A percentile compares a stretch with the other conserved stretches of the same genome.
Evolutionary conservation across 2,888 invertebrate genomes (phyloP).

Genomic region (Oscheius myriophilus): DNA sequence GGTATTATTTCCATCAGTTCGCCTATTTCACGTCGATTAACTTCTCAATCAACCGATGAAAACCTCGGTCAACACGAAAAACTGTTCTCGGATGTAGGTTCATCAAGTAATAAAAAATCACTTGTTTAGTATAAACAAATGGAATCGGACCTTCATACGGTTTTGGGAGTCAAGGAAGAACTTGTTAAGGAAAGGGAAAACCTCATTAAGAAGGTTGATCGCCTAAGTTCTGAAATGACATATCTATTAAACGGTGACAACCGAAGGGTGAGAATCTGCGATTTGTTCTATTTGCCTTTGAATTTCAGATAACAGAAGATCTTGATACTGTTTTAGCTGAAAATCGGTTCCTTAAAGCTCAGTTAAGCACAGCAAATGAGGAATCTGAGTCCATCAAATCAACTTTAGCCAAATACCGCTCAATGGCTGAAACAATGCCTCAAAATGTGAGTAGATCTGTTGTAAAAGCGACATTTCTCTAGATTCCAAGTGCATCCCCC

Average conservation of each 20-base stretch:
- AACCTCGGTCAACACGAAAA: slow-evolving; percentile 26
- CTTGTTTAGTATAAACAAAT: slow-evolving; percentile 49
- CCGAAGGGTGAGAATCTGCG: slow-evolving; percentile 35
- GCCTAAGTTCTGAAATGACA: slow-evolving; percentile 49
- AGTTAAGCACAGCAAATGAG: slow-evolving; percentile 74
- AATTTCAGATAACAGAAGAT: slow-evolving; percentile 51
- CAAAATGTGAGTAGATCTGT: slow-evolving; percentile 15
- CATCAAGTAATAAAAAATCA: not conserved
- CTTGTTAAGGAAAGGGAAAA: slow-evolving; percentile 48
- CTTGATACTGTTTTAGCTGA: slow-evolving; percentile 57
- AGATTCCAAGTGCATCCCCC: slow-evolving; percentile 29
- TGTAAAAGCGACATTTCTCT: not conserved
- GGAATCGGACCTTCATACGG: slow-evolving; percentile 49
- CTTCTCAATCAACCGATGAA: slow-evolving; percentile 6
- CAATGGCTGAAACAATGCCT: slow-evolving; percentile 43
- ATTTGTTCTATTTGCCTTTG: too few species aligned
- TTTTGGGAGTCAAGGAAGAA: slow-evolving; percentile 57
- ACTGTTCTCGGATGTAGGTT: slow-evolving; percentile 22
- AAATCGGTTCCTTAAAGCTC: slow-evolving; percentile 77
- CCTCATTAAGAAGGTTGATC: slow-evolving; percentile 42
- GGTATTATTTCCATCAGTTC: not conserved
- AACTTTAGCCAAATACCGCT: slow-evolving; percentile 53
- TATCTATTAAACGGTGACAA: slow-evolving; percentile 57
- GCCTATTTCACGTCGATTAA: not conserved
- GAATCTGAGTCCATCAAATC: slow-evolving; percentile 74